Percentiles rank a stretch among this genome's conserved stretches.
These are phyloP conservation scores for Thalassarche chlororhynchos DNA, from an alignment of 2,113 vertebrate genomes.

Conservation along the genomic window DNA sequence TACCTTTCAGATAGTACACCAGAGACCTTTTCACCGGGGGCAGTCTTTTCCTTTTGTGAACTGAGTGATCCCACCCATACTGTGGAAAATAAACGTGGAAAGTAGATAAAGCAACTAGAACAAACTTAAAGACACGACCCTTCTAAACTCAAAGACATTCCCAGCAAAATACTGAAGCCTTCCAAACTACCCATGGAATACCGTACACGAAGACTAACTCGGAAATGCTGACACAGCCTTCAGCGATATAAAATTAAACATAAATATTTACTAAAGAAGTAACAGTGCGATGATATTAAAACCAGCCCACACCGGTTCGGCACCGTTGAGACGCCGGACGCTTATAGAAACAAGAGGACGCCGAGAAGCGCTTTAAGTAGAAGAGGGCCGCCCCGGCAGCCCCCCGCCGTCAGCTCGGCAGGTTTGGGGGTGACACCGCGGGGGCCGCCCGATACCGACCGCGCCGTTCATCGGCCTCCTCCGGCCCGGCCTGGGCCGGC, in stretches of 20 bases:
- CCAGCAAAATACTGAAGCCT: background rate
- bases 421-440: too few species aligned
- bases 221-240: background rate
- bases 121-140: background rate
- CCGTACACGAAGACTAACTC: background rate
- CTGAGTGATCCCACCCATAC: slow-evolving; percentile 76
- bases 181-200: background rate
- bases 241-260: background rate
- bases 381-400: background rate
- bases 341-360: too few species aligned
- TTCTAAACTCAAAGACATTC: background rate
- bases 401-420: too few species aligned
- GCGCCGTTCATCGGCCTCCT: background rate
- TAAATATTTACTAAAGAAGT: background rate
- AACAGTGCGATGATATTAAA: rapidly evolving
- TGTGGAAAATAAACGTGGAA: background rate
- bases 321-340: rapidly evolving
- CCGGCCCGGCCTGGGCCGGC: background rate
- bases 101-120: background rate
- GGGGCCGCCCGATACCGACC: background rate
- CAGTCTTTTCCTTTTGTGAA: slow-evolving; percentile 81
- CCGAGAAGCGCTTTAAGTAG: too few species aligned
- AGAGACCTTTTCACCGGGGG: slow-evolving; percentile 85
- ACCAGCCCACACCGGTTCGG: background rate
- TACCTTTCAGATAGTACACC: slow-evolving; percentile 90